These are phyloP conservation scores for Rhagoletis pomonella DNA, from an alignment of 1,140 invertebrate species.

Conservation along the genomic window DNA sequence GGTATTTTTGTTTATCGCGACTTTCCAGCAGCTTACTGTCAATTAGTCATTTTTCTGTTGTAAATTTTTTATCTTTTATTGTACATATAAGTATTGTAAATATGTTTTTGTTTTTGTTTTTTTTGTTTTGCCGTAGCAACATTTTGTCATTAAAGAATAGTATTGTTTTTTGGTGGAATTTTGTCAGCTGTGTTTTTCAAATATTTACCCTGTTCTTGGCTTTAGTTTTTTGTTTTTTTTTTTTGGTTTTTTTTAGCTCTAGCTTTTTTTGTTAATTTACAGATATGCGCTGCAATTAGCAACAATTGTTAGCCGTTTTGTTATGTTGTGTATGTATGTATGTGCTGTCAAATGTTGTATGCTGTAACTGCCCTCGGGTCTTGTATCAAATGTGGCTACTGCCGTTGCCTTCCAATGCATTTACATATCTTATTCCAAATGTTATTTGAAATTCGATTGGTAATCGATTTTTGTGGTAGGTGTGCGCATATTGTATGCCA, in stretches of 20 bases:
- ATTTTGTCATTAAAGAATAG: background rate
- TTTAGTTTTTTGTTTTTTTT: constrained; percentile 3
- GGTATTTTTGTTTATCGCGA: background rate
- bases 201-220: background rate
- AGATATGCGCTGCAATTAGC: constrained; percentile 45
- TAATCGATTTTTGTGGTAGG: constrained; percentile 37
- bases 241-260: background rate
- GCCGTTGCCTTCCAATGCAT: background rate
- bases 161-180: constrained; percentile 26
- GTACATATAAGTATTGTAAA: background rate
- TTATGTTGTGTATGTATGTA: background rate
- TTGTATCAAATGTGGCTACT: background rate
- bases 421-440: background rate
- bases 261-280: background rate
- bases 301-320: constrained; percentile 46
- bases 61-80: background rate
- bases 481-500: background rate
- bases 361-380: background rate
- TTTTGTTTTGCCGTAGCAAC: background rate
- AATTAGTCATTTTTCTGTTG: constrained; percentile 29
- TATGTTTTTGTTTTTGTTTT: background rate
- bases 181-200: constrained; percentile 28
- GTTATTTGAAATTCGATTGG: background rate
- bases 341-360: background rate
- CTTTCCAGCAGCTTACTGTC: background rate